A percentile compares a stretch with the other conserved stretches of the same genome.
phyloP scores from a whole-genome alignment of 2,113 vertebrate genomes.

The Salvelinus sp. region DNA sequence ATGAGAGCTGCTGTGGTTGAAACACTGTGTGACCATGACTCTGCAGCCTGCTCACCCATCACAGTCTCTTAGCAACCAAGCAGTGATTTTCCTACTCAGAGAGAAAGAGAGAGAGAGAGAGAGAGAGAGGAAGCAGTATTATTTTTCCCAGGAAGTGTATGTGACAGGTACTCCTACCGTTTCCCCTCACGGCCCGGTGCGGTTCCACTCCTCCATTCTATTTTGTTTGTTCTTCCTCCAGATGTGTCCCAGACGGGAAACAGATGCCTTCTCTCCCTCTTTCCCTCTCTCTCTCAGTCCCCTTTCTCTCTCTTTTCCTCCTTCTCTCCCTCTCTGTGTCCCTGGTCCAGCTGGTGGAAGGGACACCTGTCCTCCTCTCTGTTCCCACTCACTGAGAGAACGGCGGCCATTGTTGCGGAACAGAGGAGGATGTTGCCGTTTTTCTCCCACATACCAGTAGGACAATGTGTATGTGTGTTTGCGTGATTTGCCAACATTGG shows the following conservation, averaged over 20 bases:
- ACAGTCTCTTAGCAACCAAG: neutral
- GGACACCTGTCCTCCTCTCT: slow-evolving; percentile 12
- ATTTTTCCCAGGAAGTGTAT: slow-evolving; percentile 53
- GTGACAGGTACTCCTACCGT: slow-evolving; percentile 44
- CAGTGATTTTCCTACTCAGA: slow-evolving; percentile 5
- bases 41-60: neutral
- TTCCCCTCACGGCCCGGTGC: slow-evolving; percentile 20
- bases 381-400: slow-evolving; percentile 24
- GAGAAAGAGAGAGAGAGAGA: neutral
- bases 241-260: slow-evolving; percentile 71
- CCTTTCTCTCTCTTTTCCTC: slow-evolving; percentile 8
- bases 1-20: neutral
- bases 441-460: neutral
- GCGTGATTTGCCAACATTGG: neutral
- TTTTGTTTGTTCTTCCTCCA: slow-evolving; percentile 70
- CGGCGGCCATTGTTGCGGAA: slow-evolving; percentile 27
- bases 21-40: neutral
- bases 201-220: slow-evolving; percentile 10
- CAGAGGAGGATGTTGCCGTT: slow-evolving; percentile 1
- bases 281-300: slow-evolving; percentile 11
- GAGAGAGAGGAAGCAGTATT: slow-evolving; percentile 41
- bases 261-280: slow-evolving; percentile 54
- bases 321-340: neutral
- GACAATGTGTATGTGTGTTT: neutral
- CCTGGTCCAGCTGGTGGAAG: slow-evolving; percentile 18